These are phyloP conservation scores for Drosophila paulistorum DNA, from an alignment of 1,140 invertebrate species.

Conservation along the genomic window DNA sequence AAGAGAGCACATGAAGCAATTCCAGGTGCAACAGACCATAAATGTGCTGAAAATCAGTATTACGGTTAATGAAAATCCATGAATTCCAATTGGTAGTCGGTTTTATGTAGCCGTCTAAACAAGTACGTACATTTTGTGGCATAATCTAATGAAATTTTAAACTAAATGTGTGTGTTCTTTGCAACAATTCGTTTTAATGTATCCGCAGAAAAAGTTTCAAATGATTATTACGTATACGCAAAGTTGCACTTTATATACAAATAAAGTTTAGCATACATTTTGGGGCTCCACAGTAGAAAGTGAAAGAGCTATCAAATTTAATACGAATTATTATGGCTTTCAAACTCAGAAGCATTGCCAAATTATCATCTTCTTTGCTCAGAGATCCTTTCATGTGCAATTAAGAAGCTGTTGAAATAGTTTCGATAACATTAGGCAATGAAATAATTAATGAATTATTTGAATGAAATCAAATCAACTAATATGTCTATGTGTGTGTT, in stretches of 20 bases:
- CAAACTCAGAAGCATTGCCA: too few relatives aligned
- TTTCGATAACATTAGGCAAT: not conserved
- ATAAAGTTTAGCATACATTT: too few relatives aligned
- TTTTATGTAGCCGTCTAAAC: not conserved
- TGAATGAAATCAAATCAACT: not conserved
- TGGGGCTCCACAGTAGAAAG: too few relatives aligned
- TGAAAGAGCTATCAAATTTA: too few relatives aligned
- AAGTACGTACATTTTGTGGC: not conserved
- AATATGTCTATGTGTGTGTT: not conserved
- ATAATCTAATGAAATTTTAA: not conserved
- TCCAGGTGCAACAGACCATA: conserved; percentile 1
- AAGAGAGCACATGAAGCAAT: conserved; percentile 1
- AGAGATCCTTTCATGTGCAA: too few relatives aligned
- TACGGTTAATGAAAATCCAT: too few relatives aligned
- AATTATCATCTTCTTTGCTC: too few relatives aligned
- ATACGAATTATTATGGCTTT: too few relatives aligned
- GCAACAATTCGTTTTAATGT: too few relatives aligned
- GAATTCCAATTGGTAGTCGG: not conserved
- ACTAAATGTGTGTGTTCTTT: not conserved
- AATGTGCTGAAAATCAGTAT: conserved; percentile 5
- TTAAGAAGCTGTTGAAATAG: too few relatives aligned
- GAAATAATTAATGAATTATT: not conserved
- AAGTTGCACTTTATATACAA: not conserved
- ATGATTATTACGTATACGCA: not conserved
- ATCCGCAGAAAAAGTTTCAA: not conserved